phyloP scores from a whole-genome alignment of 2,113 vertebrate species.

The Nibea coibor region DNA sequence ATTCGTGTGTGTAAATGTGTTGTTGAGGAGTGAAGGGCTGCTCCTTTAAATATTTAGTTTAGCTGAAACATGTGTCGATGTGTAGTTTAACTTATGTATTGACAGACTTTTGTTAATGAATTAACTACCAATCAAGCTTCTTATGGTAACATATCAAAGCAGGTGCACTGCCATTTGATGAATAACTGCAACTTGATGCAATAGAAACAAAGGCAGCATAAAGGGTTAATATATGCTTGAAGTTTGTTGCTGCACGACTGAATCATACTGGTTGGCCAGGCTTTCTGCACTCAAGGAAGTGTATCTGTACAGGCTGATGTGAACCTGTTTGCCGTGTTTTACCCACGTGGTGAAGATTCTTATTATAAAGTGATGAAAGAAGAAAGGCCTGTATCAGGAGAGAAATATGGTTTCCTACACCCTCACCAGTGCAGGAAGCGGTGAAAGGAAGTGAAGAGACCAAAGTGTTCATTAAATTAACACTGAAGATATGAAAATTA shows the following conservation, averaged over 20 bases:
- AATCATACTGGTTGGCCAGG: not conserved
- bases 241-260: not conserved
- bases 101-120: not conserved
- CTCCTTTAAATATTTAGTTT: not conserved
- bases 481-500: no score
- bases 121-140: not conserved
- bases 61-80: not conserved
- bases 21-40: not conserved
- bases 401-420: not conserved
- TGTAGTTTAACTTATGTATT: not conserved
- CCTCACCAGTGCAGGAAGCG: not conserved
- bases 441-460: not conserved
- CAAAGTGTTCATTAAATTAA: not conserved
- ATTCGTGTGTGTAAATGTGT: not conserved
- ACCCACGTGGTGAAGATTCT: not conserved
- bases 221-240: not conserved
- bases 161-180: not conserved
- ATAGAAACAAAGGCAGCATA: not conserved
- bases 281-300: not conserved
- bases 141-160: not conserved
- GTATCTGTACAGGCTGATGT: not conserved
- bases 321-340: not conserved
- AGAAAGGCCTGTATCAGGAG: not conserved
- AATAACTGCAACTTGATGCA: not conserved
- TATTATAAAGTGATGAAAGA: not conserved